Conservation (phyloP, 2,797 vertebrate genomes). For the Bradypodion pumilum region DNA sequence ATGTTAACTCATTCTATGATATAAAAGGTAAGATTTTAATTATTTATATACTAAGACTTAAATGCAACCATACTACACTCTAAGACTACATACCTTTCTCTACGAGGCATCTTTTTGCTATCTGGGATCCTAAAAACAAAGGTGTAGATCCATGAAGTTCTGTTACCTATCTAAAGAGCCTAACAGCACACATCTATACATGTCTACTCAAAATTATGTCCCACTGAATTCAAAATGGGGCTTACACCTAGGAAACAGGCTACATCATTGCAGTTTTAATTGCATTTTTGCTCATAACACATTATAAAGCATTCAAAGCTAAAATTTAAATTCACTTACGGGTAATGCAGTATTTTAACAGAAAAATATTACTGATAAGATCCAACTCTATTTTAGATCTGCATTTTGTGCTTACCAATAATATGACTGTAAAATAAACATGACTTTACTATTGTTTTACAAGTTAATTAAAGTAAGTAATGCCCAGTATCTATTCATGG, state of each 20-base stretch:
- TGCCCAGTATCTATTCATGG: background rate
- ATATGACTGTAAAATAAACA: background rate
- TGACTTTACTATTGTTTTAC: background rate
- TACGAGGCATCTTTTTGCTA: constrained; percentile 34
- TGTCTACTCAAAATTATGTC: background rate
- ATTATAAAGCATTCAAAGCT: constrained; percentile 12
- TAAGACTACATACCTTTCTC: constrained; percentile 49
- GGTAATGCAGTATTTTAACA: background rate
- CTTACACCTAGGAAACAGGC: background rate
- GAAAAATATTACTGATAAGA: background rate
- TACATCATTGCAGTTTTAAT: background rate
- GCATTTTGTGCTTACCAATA: background rate
- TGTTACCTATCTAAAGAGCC: constrained; percentile 28
- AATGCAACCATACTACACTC: background rate
- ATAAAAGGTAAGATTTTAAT: background rate
- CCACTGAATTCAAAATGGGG: background rate
- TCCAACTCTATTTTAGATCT: background rate
- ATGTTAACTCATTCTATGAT: background rate
- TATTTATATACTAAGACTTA: background rate
- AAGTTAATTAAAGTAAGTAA: background rate
- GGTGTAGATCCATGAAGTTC: constrained; percentile 38
- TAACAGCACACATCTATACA: background rate
- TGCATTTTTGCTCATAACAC: background rate
- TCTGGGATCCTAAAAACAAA: constrained; percentile 49
- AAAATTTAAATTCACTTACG: background rate